Conservation (phyloP, 2,113 vertebrate species). For the human region GRCh38 chr7:154429001-154429500, state of each 20-base stretch:
- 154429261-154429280: background rate
- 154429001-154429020: too few relatives aligned
- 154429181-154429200: background rate
- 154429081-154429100: background rate
- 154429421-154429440: background rate
- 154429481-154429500: rapidly evolving
- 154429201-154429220: background rate
- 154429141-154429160: background rate
- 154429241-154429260: background rate
- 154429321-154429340: rapidly evolving
- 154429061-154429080: background rate
- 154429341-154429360: background rate
- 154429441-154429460: background rate
- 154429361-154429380: background rate
- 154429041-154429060: background rate
- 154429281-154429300: background rate
- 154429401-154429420: background rate
- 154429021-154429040: background rate
- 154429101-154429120: background rate
- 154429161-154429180: background rate
- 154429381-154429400: background rate
- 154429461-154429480: too few relatives aligned
- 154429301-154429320: background rate
- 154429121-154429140: background rate
- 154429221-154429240: too few relatives aligned